Conservation (phyloP, 64 coral and sea anemone species). For the Actinia tenebrosa region DNA sequence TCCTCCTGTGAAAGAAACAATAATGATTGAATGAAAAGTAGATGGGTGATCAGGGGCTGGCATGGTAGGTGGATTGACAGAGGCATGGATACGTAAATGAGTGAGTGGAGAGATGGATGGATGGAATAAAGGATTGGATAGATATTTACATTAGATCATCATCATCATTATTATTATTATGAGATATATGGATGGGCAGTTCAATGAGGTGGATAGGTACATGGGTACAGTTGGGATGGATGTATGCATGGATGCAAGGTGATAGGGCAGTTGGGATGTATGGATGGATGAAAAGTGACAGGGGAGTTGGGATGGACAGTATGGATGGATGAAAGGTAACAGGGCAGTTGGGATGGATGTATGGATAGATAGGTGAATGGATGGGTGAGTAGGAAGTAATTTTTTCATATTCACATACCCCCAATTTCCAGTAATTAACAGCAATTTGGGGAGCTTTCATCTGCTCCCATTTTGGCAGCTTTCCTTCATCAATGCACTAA, state of each 20-base stretch:
- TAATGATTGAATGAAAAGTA: not conserved
- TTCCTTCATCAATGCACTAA: slow-evolving; percentile 87
- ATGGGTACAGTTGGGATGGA: not conserved
- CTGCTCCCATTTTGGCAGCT: slow-evolving; percentile 56
- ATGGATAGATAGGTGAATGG: not conserved
- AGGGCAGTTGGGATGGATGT: not conserved
- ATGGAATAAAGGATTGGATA: not conserved
- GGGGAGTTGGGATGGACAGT: not conserved
- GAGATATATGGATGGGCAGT: not conserved
- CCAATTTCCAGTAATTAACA: slow-evolving; percentile 89
- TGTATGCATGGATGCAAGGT: not conserved
- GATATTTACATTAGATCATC: not conserved
- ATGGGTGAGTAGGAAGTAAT: not conserved
- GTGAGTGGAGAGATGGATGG: too few relatives aligned
- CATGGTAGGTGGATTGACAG: not conserved
- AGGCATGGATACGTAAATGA: too few relatives aligned
- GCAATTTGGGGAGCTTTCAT: slow-evolving; percentile 72
- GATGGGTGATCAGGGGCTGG: not conserved
- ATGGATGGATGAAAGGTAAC: not conserved
- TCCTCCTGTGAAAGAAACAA: slow-evolving; percentile 51
- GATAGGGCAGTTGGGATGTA: not conserved
- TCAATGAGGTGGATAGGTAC: not conserved
- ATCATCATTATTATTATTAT: not conserved
- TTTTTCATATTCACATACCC: slow-evolving; percentile 44
- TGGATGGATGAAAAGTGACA: not conserved